Conservation (phyloP, 2,113 vertebrate species). For the Corydoras sp. region DNA sequence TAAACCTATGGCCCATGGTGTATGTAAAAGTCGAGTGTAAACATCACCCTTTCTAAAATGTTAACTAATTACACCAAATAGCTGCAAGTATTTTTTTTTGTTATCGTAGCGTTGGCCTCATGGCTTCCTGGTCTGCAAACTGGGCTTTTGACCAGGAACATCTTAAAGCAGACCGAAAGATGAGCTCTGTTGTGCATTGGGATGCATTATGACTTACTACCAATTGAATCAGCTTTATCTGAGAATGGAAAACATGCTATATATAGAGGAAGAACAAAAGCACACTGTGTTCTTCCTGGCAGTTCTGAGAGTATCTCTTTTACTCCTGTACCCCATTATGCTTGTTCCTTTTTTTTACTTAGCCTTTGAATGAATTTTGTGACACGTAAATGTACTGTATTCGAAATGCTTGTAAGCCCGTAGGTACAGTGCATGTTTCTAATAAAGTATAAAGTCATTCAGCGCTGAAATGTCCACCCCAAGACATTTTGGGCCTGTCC, state of each 20-base stretch:
- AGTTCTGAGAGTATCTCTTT: conserved; percentile 3
- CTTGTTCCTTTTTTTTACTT: conserved; percentile 2
- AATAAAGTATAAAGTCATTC: conserved; percentile 1
- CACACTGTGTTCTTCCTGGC: conserved; percentile 25
- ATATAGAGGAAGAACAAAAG: conserved; percentile 53
- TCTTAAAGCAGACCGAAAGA: not conserved
- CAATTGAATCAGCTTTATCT: not conserved
- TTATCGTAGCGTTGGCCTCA: too few relatives aligned
- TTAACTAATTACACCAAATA: too few relatives aligned
- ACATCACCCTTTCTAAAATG: too few relatives aligned
- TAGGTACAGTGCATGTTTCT: not conserved
- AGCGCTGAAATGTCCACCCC: conserved; percentile 41
- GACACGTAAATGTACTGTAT: not conserved
- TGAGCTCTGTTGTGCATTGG: not conserved
- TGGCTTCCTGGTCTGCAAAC: too few relatives aligned
- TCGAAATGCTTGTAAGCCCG: not conserved
- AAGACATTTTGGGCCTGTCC: conserved; percentile 57
- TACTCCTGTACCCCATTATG: conserved; percentile 6
- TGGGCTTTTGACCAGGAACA: too few relatives aligned
- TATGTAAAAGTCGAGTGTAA: too few relatives aligned
- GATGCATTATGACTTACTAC: not conserved
- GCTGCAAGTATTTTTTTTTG: too few relatives aligned
- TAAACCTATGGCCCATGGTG: too few relatives aligned
- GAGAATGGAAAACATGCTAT: conserved; percentile 48
- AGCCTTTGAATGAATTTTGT: conserved; percentile 3